Evolutionary conservation across 2,113 vertebrate species (phyloP), one percentile per base, ranked within the genome.

Genomic region (Zapornia atra): DNA sequence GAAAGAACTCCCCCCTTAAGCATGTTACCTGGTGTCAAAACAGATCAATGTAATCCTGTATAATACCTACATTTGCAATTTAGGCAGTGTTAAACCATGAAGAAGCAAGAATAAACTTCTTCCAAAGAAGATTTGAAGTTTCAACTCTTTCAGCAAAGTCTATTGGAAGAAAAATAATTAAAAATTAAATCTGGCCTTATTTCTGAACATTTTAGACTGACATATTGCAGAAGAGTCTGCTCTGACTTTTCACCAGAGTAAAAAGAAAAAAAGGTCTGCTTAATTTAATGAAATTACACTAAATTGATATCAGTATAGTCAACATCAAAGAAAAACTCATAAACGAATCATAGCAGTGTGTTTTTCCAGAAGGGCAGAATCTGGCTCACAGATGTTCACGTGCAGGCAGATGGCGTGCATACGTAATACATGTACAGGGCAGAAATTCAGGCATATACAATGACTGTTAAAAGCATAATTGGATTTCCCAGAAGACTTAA

Each of bases 311-410:
- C 36, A 57, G 66, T 82, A 60, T 48, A 72, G 18, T 48, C 66
- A 88, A 80, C 50, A 84, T 61, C 5, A 81, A 76, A 91, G 76
- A 38, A 65, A 38, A 82, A 38, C 46, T 81, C 46, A 33, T 91
- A 26, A 66, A 83, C 78, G 48, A 83, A 63, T 92, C 22, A 40
- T 66, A 90, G 12, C 25, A 77, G 22, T 59, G 31, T 83, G 68
- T 51, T 81, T 85, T 92, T 90, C 54, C 56, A 96, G 59, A 4
- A 2, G 29, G 48, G 59, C 46, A 70, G 88, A 90, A 73, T 81
- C 88, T 91, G 88, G 22, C 42, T 90, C 42, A 77, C 83, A 94
- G 94, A 88, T 94, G 88, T 92, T 80, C 86, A 77, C 0, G 3
- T 73, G 72, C 76, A 88, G 72, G 81, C 91, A 94, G 89, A 83